A percentile compares a stretch with the other conserved stretches of the same genome.
Evolutionary conservation across 2,797 vertebrate genomes (phyloP).

Genomic region (Epinephelus awoara): DNA sequence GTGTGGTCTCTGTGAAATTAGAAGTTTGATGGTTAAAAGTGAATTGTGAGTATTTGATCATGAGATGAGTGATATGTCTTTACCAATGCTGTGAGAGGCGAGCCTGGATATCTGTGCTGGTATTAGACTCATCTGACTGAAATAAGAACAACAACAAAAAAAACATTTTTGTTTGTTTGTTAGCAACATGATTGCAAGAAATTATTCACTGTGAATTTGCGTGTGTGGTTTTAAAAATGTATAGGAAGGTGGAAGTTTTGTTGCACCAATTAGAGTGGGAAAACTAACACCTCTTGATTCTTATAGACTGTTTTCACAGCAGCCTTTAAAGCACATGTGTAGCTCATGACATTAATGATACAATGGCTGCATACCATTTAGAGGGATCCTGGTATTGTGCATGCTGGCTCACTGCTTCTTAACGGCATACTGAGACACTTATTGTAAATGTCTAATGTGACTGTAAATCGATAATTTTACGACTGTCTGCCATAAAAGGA

Average conservation of each 20-base stretch:
- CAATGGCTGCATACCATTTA: no score
- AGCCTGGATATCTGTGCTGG: constrained; percentile 2
- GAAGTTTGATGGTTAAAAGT: constrained; percentile 57
- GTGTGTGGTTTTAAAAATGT: background rate
- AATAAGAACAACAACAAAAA: background rate
- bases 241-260: background rate
- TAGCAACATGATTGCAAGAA: background rate
- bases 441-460: background rate
- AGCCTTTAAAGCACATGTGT: no score
- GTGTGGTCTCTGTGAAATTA: constrained; percentile 32
- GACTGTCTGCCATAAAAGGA: background rate
- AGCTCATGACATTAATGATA: no score
- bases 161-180: background rate
- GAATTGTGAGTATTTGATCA: constrained; percentile 63
- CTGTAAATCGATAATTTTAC: background rate
- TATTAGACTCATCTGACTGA: background rate
- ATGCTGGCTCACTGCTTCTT: background rate
- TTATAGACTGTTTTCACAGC: background rate
- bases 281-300: background rate
- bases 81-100: constrained; percentile 37
- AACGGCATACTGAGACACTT: background rate
- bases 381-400: background rate
- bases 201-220: background rate
- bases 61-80: constrained; percentile 18
- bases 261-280: background rate